Percentiles rank a stretch among this genome's conserved stretches.
Evolutionary conservation across 1,140 invertebrate species (phyloP).

Genomic region (Diabrotica virgifera): DNA sequence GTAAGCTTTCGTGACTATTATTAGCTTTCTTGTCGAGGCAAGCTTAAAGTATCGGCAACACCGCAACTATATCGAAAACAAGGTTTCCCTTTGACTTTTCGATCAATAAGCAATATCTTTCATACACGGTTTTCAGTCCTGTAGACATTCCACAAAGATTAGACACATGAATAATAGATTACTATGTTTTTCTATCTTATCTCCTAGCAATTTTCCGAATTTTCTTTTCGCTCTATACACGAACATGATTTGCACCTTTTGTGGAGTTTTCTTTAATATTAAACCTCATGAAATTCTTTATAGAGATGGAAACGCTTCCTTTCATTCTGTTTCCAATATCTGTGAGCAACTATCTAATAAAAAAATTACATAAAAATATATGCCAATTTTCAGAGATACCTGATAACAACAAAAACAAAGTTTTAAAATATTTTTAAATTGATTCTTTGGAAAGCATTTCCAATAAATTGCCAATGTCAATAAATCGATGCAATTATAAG

Average conservation of each 20-base stretch:
- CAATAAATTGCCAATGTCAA: too few species aligned
- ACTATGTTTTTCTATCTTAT: conserved; percentile 10
- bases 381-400: too few species aligned
- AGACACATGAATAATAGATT: conserved; percentile 14
- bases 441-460: too few species aligned
- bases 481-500: too few species aligned
- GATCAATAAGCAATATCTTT: conserved; percentile 16
- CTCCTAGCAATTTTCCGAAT: conserved; percentile 11
- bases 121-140: conserved; percentile 10
- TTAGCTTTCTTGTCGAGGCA: too few species aligned
- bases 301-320: background rate
- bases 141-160: conserved; percentile 10
- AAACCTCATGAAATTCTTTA: background rate
- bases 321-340: too few species aligned
- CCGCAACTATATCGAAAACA: conserved; percentile 2
- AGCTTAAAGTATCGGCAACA: background rate
- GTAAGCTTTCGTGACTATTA: too few species aligned
- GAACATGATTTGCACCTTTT: conserved; percentile 13
- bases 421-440: too few species aligned
- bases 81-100: conserved; percentile 5
- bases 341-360: too few species aligned
- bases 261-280: conserved; percentile 11
- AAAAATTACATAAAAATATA: too few species aligned
- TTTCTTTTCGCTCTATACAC: conserved; percentile 9
- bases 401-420: too few species aligned